These are phyloP conservation scores for Emydura subglobosa DNA, from an alignment of 2,113 vertebrate species.

Conservation along the genomic window DNA sequence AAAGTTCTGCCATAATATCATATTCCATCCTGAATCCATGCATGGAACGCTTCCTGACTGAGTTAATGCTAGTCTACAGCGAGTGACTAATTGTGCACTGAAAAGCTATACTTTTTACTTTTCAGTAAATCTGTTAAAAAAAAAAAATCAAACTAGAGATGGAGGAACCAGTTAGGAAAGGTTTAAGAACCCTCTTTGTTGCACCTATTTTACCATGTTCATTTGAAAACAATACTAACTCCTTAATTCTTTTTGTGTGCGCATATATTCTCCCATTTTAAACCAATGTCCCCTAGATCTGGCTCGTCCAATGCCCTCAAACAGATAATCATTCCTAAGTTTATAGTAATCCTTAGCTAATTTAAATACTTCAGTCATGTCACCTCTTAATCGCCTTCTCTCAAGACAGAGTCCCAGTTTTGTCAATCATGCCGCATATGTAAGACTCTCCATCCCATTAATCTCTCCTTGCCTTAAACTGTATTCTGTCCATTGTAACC, in stretches of 20 bases:
- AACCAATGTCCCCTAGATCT: neutral
- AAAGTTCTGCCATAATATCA: neutral
- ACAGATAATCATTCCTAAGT: neutral
- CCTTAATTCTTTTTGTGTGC: neutral
- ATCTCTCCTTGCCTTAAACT: neutral
- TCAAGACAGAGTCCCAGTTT: neutral
- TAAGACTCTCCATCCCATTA: neutral
- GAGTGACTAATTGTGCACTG: neutral
- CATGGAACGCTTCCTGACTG: fast-evolving
- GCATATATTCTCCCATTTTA: neutral
- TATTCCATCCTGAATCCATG: neutral
- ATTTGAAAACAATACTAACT: neutral
- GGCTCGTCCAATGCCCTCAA: neutral
- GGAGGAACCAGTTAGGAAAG: neutral
- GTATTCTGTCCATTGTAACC: neutral
- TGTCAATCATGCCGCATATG: neutral
- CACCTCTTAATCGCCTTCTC: neutral
- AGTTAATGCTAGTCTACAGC: neutral
- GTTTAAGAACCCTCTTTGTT: neutral
- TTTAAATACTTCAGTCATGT: neutral
- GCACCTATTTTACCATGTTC: neutral
- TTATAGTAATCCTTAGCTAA: neutral
- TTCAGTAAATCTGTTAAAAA: neutral
- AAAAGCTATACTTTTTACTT: neutral
- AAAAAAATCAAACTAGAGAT: neutral